Conservation (phyloP, 2,797 vertebrate genomes). For the Gallirallus australis region DNA sequence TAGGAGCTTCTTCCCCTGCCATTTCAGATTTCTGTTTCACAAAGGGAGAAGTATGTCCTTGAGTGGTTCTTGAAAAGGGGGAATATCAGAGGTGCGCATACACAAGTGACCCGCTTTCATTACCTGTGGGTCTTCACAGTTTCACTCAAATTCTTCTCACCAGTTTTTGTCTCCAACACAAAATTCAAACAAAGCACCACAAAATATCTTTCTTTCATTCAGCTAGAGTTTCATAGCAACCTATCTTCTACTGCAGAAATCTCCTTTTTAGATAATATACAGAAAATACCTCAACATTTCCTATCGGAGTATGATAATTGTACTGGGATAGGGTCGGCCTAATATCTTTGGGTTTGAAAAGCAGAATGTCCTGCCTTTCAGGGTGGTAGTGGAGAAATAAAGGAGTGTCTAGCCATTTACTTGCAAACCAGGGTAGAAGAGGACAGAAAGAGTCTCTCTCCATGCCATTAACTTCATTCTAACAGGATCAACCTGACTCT, state of each 20-base stretch:
- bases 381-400: conserved; percentile 25
- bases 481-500: neutral
- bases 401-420: neutral
- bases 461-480: neutral
- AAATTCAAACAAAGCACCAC: neutral
- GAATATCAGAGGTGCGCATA: neutral
- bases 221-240: neutral
- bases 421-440: conserved; percentile 22
- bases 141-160: neutral
- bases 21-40: conserved; percentile 18
- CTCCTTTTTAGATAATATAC: neutral
- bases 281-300: conserved; percentile 19
- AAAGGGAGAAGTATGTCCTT: neutral
- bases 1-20: neutral
- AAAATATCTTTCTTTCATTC: neutral
- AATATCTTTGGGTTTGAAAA: conserved; percentile 8
- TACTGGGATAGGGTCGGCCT: neutral
- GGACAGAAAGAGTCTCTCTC: neutral
- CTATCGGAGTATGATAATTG: neutral
- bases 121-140: neutral
- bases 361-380: conserved; percentile 46
- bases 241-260: neutral
- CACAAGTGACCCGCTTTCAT: neutral
- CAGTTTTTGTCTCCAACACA: neutral
- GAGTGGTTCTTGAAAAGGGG: neutral